Evolutionary conservation across 2,113 vertebrate genomes (phyloP), one percentile per base, ranked within the genome.

Genomic region (Pterocles burchelli): DNA sequence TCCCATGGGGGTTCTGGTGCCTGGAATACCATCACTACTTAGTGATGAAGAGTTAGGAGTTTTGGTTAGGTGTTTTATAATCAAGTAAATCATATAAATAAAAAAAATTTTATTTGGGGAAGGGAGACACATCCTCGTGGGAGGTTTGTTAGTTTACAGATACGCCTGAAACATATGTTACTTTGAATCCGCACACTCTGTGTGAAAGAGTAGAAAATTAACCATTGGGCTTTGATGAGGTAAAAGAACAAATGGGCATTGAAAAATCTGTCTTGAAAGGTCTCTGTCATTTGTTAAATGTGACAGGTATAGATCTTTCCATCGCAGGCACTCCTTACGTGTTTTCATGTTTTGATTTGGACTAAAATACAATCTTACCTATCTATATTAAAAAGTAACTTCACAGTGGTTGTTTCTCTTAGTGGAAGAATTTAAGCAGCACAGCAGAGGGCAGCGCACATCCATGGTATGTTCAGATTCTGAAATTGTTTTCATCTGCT

Each of bases 391-490:
- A 46, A 21, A 58, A 52, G 18, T 51, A 43, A 21, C 9, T 34
- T 16, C 22, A 29, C 3, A 1, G 2, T 19, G 9, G 8, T 22
- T 33, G 3, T 51, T 57, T 9, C 21, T 13, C 19, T 48, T 57
- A 6, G 17, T 63, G 16, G 17, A 67, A 72, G 66, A 65, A 31
- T 68, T 45, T 33, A 31, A 4, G 10, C 28, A 71, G 48, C 83
- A 48, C 98, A 97, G 96, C 95, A 98, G 98, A 95, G 96, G 98
- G 97, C 95, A 78, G 91, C 49, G 13, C 73, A 21, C 31, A 33
- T 54, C 95, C 92, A 94, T 16, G 0, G 5, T 49, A 93, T 33
- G 11, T 61, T 45, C 43, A 17, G 15, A 72, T 5, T 19, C 25
- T 76, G 31, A 29, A 46, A 16, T 48, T 21, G 6, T 59, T 46